phyloP scores from a whole-genome alignment of 2,888 invertebrate genomes.

The Caenorhabditis wallacei region DNA sequence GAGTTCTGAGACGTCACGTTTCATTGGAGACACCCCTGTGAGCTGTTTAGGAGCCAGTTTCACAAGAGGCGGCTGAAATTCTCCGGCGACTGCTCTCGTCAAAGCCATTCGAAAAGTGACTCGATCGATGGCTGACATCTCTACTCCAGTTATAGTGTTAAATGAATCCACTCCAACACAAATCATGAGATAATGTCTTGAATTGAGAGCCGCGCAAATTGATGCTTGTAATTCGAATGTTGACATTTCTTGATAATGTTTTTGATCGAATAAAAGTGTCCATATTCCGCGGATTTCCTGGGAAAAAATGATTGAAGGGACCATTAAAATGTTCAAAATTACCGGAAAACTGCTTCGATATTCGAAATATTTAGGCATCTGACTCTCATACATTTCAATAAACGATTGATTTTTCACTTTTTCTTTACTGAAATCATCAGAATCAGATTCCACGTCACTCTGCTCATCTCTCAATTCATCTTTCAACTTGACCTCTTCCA shows the following conservation, averaged over 20 bases:
- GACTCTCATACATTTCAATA: constrained; percentile 28
- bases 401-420: constrained; percentile 5
- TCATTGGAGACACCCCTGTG: constrained; percentile 50
- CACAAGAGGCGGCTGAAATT: constrained; percentile 58
- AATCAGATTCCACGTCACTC: constrained; percentile 17
- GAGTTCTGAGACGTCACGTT: constrained; percentile 52
- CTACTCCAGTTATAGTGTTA: constrained; percentile 56
- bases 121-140: constrained; percentile 52
- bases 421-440: not conserved
- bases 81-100: constrained; percentile 57
- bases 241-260: constrained; percentile 34
- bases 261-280: constrained; percentile 51
- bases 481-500: constrained; percentile 28
- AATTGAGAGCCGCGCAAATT: constrained; percentile 63
- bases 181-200: constrained; percentile 45
- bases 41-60: constrained; percentile 46
- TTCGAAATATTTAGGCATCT: constrained; percentile 59
- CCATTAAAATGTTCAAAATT: not conserved
- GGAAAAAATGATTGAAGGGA: not conserved
- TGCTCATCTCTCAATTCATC: constrained; percentile 37
- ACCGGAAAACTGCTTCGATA: constrained; percentile 44
- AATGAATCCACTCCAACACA: constrained; percentile 53
- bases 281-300: constrained; percentile 58
- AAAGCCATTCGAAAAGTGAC: constrained; percentile 60
- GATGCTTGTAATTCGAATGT: constrained; percentile 59